Evolutionary conservation across 2,113 vertebrate species (phyloP).

Genomic region (Thamnophis sirtalis): DNA sequence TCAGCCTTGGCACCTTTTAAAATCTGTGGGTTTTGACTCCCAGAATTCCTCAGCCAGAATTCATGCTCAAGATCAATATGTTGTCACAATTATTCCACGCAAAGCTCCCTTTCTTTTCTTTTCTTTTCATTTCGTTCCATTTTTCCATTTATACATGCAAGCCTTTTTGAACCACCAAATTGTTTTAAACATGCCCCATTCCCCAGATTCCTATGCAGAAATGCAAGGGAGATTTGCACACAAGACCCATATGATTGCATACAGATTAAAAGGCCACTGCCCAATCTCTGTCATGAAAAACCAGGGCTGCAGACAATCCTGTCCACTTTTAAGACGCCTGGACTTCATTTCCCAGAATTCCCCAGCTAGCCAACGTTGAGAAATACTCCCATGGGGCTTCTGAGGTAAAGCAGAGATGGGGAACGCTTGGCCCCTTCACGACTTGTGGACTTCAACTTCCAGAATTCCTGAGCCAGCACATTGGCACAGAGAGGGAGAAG

Average conservation of each 20-base stretch:
- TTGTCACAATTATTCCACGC: neutral
- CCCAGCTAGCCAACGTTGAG: neutral
- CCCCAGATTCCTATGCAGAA: neutral
- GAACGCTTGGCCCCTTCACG: too few relatives aligned
- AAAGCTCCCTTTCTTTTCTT: neutral
- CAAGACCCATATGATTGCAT: neutral
- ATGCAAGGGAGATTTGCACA: neutral
- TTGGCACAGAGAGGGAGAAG: neutral
- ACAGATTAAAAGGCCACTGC: neutral
- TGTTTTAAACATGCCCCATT: neutral
- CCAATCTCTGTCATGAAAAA: neutral
- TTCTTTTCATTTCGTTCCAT: neutral
- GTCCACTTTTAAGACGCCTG: neutral
- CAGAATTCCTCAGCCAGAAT: neutral
- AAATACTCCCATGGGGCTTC: neutral
- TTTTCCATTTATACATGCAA: neutral
- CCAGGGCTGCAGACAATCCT: neutral
- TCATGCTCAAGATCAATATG: neutral
- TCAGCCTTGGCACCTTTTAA: neutral
- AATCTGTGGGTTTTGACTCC: too few relatives aligned
- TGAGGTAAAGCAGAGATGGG: too few relatives aligned
- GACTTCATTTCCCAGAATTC: neutral
- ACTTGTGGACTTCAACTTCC: neutral
- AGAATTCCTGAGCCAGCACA: neutral
- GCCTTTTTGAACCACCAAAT: neutral